phyloP scores from a whole-genome alignment of 2,113 vertebrate genomes.

The Orcinus orca region DNA sequence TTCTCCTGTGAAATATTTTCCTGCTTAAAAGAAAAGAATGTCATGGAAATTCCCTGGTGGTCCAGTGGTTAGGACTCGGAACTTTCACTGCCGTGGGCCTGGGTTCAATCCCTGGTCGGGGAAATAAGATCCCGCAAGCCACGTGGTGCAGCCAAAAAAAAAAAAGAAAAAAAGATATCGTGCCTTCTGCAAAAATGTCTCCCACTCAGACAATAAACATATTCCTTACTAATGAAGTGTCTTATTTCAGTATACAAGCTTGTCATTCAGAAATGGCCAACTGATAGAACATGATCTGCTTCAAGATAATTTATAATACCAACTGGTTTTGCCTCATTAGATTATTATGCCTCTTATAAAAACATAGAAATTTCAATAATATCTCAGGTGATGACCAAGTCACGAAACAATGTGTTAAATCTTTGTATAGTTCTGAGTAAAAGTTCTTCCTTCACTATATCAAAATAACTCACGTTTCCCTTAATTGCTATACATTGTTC shows the following conservation, averaged over 20 bases:
- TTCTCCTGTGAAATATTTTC: neutral
- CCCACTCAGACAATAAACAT: neutral
- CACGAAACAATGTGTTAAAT: neutral
- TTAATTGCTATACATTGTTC: neutral
- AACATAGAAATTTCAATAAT: neutral
- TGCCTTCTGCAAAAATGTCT: neutral
- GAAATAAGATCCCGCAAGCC: neutral
- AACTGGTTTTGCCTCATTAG: neutral
- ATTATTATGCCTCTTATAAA: neutral
- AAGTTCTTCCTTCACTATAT: neutral
- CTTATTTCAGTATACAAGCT: neutral
- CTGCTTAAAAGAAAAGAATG: neutral
- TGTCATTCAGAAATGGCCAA: slow-evolving; percentile 9
- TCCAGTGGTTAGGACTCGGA: neutral
- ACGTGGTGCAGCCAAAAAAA: fast-evolving
- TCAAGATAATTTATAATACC: neutral
- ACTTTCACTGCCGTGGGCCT: neutral
- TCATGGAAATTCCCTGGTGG: neutral
- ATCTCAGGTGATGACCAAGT: neutral
- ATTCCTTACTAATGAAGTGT: neutral
- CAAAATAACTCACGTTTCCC: neutral
- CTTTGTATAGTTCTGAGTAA: neutral
- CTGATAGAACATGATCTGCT: neutral
- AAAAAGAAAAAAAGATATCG: neutral
- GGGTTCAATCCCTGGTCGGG: neutral